phyloP scores from a whole-genome alignment of 2,113 vertebrate genomes.

The Oxyura jamaicensis region DNA sequence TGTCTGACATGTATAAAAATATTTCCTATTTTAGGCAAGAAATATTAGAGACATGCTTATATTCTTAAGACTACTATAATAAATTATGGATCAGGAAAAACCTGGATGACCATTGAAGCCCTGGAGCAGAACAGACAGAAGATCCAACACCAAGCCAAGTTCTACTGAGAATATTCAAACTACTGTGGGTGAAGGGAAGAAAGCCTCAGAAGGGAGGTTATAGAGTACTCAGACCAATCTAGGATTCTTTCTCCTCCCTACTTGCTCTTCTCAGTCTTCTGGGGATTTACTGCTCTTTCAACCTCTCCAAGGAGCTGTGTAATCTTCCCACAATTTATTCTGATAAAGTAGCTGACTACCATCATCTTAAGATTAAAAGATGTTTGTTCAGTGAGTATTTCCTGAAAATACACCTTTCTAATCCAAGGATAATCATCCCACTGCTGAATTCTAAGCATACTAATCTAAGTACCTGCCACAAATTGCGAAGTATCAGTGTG shows the following conservation, averaged over 20 bases:
- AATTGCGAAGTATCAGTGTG: accelerated
- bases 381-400: neutral
- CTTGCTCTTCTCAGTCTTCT: neutral
- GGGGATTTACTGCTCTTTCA: neutral
- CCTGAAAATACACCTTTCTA: neutral
- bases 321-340: neutral
- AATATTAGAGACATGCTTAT: accelerated
- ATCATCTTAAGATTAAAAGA: neutral
- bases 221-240: neutral
- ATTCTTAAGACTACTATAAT: neutral
- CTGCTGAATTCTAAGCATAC: neutral
- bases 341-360: neutral
- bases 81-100: neutral
- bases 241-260: neutral
- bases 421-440: neutral
- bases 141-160: neutral
- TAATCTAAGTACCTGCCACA: neutral
- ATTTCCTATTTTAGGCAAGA: neutral
- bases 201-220: neutral
- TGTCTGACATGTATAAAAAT: neutral
- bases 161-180: neutral
- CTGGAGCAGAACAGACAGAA: neutral
- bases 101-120: neutral
- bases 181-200: neutral
- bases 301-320: neutral